Conservation (phyloP, 2,113 vertebrate genomes). For the Trogon melanurus region DNA sequence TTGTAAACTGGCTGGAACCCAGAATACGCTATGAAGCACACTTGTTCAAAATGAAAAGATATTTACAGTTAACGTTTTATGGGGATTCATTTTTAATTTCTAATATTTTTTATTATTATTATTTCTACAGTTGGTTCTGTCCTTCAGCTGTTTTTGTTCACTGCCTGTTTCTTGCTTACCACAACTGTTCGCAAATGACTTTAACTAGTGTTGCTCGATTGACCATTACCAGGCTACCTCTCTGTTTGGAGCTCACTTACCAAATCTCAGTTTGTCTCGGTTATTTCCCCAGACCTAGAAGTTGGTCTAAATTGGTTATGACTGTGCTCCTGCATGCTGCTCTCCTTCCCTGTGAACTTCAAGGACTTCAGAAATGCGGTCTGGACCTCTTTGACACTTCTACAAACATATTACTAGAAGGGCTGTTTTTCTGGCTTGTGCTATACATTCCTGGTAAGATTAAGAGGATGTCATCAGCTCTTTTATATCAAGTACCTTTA, state of each 20-base stretch:
- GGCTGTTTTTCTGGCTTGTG: not conserved
- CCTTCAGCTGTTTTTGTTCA: not conserved
- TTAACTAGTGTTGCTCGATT: not conserved
- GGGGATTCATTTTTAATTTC: not conserved
- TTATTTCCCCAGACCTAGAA: not conserved
- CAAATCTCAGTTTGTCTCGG: not conserved
- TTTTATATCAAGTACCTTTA: not conserved
- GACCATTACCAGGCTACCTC: not conserved
- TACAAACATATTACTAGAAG: not conserved
- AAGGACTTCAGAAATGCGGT: not conserved
- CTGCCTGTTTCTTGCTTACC: not conserved
- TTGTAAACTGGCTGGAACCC: not conserved
- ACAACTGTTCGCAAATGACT: not conserved
- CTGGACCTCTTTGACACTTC: not conserved
- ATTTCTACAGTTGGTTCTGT: not conserved
- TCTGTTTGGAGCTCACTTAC: not conserved
- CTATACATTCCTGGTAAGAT: not conserved
- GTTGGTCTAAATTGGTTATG: not conserved
- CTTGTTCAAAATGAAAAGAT: slow-evolving; percentile 18
- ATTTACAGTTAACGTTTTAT: not conserved
- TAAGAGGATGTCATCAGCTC: not conserved
- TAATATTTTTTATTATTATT: not conserved
- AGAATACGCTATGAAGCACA: not conserved
- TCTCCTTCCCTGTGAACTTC: not conserved
- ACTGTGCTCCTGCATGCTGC: not conserved